Conservation (phyloP, 2,888 invertebrate species). For the Trisateles emortualis region DNA sequence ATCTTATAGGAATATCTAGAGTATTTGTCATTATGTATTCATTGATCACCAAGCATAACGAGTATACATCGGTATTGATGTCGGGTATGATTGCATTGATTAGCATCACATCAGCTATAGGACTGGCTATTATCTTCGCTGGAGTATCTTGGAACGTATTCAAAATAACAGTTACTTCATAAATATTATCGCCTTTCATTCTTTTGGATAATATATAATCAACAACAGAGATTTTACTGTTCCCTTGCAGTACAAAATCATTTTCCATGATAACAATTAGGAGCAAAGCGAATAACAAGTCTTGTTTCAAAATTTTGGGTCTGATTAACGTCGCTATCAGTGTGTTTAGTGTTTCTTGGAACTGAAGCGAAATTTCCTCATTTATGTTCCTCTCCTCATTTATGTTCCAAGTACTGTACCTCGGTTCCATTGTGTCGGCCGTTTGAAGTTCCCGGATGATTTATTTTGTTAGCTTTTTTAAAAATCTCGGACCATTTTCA, state of each 20-base stretch:
- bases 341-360: slow-evolving; percentile 53
- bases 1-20: slow-evolving; percentile 47
- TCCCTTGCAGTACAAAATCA: slow-evolving; percentile 51
- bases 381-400: no score
- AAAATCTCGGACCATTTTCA: neutral
- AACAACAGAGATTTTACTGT: slow-evolving; percentile 33
- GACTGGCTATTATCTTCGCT: slow-evolving; percentile 50
- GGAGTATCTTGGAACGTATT: slow-evolving; percentile 44
- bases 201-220: slow-evolving; percentile 49
- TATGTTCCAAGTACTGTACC: slow-evolving; percentile 40
- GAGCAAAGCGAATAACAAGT: slow-evolving; percentile 60
- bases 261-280: slow-evolving; percentile 63
- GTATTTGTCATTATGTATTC: slow-evolving; percentile 41
- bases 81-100: slow-evolving; percentile 52
- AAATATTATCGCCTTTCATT: slow-evolving; percentile 28
- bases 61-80: slow-evolving; percentile 46
- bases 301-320: slow-evolving; percentile 60
- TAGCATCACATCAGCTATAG: slow-evolving; percentile 49
- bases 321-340: slow-evolving; percentile 63
- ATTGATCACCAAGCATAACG: slow-evolving; percentile 50
- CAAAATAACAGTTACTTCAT: slow-evolving; percentile 49
- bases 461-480: slow-evolving; percentile 28
- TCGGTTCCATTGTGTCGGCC: slow-evolving; percentile 46
- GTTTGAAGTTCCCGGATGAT: slow-evolving; percentile 23
- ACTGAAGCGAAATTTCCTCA: slow-evolving; percentile 51